Evolutionary conservation across 2,113 vertebrate genomes (phyloP).

Genomic region (Nasalis larvatus): DNA sequence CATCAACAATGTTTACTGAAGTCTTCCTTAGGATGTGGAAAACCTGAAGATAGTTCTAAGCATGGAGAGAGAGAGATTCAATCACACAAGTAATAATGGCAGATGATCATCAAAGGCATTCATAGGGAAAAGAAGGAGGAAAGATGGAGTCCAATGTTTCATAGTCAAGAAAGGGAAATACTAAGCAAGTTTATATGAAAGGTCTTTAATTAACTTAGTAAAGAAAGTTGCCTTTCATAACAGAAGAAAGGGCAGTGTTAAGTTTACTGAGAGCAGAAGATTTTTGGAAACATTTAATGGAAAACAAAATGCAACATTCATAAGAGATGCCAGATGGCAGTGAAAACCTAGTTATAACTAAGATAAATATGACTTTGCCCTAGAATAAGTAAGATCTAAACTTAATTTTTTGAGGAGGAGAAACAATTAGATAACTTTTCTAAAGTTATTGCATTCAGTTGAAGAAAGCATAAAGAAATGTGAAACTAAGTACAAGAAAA

Average conservation of each 20-base stretch:
- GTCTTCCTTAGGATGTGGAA: background rate
- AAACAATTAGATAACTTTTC: slow-evolving; percentile 34
- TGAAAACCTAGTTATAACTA: background rate
- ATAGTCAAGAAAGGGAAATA: background rate
- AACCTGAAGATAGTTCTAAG: background rate
- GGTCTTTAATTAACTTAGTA: background rate
- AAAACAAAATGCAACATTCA: slow-evolving; percentile 41
- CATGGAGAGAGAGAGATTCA: background rate
- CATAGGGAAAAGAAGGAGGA: background rate
- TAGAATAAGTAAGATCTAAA: slow-evolving; percentile 18
- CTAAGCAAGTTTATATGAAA: background rate
- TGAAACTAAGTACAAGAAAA: background rate
- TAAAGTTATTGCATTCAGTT: background rate
- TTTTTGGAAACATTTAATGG: background rate
- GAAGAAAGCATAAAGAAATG: background rate
- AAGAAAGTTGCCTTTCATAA: background rate
- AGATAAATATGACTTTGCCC: slow-evolving; percentile 32
- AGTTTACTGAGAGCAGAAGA: background rate
- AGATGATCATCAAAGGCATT: background rate
- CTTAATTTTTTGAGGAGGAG: slow-evolving; percentile 23
- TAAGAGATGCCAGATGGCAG: slow-evolving; percentile 15
- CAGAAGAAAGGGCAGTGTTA: background rate
- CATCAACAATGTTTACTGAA: background rate
- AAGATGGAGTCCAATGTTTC: background rate
- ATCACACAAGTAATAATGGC: background rate